Conservation (phyloP, 2,113 vertebrate genomes). For the Alethe castanea region DNA sequence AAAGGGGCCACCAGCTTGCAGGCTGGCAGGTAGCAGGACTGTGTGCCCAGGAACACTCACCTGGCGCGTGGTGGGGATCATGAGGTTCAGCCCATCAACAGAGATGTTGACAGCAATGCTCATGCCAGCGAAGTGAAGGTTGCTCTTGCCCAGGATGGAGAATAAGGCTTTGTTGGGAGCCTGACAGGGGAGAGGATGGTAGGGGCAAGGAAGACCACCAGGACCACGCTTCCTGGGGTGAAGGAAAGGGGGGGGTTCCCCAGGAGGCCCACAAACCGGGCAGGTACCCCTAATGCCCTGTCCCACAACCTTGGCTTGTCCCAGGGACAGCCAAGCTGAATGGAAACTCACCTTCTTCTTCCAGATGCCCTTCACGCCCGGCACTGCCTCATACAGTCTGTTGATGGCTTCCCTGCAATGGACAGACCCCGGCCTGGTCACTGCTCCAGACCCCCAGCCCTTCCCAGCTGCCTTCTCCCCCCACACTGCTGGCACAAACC, state of each 20-base stretch:
- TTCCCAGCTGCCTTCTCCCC: background rate
- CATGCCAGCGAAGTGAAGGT: slow-evolving; percentile 93
- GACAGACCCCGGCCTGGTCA: background rate
- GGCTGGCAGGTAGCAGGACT: background rate
- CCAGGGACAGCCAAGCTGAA: fast-evolving
- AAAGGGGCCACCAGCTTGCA: fast-evolving
- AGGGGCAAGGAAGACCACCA: fast-evolving
- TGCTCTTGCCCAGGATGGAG: slow-evolving; percentile 91
- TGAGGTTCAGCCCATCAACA: slow-evolving; percentile 87
- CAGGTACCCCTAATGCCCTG: too few relatives aligned
- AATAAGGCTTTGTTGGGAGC: slow-evolving; percentile 86
- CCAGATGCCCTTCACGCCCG: slow-evolving; percentile 89
- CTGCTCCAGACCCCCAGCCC: background rate
- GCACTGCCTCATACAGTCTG: slow-evolving; percentile 90
- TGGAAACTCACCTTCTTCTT: slow-evolving; percentile 86
- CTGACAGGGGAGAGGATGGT: slow-evolving; percentile 31
- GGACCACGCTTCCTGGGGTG: background rate
- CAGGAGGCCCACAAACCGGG: fast-evolving
- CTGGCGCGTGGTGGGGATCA: slow-evolving; percentile 90
- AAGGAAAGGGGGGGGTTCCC: background rate
- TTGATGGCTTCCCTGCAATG: slow-evolving; percentile 92
- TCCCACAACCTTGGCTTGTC: too few relatives aligned
- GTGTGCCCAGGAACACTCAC: slow-evolving; percentile 49
- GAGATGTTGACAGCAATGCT: slow-evolving; percentile 92
- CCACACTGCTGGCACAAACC: fast-evolving